phyloP scores from a whole-genome alignment of 2,888 invertebrate genomes.

The Syritta pipiens region DNA sequence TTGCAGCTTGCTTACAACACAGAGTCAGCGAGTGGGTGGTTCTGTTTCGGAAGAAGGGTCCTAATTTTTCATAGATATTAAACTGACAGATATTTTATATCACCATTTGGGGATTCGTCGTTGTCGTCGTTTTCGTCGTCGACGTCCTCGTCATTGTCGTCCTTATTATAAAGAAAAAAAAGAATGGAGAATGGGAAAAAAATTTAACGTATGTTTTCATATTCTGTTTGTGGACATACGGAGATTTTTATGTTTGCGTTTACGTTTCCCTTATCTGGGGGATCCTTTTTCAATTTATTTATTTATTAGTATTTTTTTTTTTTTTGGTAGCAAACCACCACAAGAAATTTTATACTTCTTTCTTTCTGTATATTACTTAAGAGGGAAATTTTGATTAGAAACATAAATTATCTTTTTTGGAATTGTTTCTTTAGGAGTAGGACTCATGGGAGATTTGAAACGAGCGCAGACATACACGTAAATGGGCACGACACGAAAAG shows the following conservation, averaged over 20 bases:
- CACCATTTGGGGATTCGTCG: slow-evolving; percentile 54
- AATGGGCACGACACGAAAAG: background rate
- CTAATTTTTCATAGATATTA: slow-evolving; percentile 62
- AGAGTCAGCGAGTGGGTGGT: background rate
- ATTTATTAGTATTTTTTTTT: no score
- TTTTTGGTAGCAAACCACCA: background rate
- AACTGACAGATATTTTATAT: slow-evolving; percentile 61
- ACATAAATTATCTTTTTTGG: slow-evolving; percentile 37
- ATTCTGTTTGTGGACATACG: slow-evolving; percentile 48
- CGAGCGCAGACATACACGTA: background rate
- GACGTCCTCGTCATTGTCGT: slow-evolving; percentile 5
- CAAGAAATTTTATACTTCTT: slow-evolving; percentile 13
- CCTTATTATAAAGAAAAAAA: background rate
- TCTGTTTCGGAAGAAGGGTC: slow-evolving; percentile 15
- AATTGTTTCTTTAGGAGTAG: slow-evolving; percentile 15
- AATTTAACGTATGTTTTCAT: slow-evolving; percentile 34
- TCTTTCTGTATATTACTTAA: slow-evolving; percentile 20
- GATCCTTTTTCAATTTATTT: background rate
- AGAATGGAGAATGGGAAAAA: background rate
- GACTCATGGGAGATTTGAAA: slow-evolving; percentile 1
- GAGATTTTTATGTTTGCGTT: slow-evolving; percentile 26
- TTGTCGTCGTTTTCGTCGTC: background rate
- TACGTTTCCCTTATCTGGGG: background rate
- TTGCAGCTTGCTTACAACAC: no score
- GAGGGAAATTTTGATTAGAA: slow-evolving; percentile 51